These are phyloP conservation scores for Rhyacophila brunnea DNA, from an alignment of 1,140 invertebrate genomes.

Conservation along the genomic window DNA sequence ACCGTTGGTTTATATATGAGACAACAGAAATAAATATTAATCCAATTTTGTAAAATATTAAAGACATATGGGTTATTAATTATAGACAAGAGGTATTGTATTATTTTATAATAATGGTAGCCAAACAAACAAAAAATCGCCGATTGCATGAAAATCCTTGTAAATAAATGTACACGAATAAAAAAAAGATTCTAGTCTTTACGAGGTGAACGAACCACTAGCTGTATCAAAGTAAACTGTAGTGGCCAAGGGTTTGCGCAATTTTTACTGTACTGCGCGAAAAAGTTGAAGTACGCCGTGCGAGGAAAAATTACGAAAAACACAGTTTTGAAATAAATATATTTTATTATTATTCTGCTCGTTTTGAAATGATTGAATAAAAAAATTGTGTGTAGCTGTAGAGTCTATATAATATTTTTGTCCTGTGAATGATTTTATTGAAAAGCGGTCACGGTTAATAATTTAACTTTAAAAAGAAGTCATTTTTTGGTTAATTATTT, in stretches of 20 bases:
- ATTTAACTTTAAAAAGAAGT: not conserved
- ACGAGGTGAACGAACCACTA: not conserved
- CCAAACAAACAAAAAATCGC: too few relatives aligned
- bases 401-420: not conserved
- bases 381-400: not conserved
- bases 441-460: not conserved
- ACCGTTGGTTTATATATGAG: too few relatives aligned
- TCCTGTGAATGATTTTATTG: not conserved
- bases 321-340: not conserved
- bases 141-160: too few relatives aligned
- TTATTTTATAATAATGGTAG: too few relatives aligned
- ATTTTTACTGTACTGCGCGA: not conserved
- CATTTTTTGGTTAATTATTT: too few relatives aligned
- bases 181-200: too few relatives aligned
- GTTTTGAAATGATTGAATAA: not conserved
- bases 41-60: too few relatives aligned
- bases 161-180: too few relatives aligned
- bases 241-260: not conserved
- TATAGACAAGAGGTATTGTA: too few relatives aligned
- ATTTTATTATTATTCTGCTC: slow-evolving; percentile 1
- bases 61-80: too few relatives aligned
- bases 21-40: too few relatives aligned
- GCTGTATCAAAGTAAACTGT: not conserved
- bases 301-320: not conserved
- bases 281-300: not conserved